Conservation (phyloP, 2,888 invertebrate genomes). For the Sinodicranocentrus sp. region DNA sequence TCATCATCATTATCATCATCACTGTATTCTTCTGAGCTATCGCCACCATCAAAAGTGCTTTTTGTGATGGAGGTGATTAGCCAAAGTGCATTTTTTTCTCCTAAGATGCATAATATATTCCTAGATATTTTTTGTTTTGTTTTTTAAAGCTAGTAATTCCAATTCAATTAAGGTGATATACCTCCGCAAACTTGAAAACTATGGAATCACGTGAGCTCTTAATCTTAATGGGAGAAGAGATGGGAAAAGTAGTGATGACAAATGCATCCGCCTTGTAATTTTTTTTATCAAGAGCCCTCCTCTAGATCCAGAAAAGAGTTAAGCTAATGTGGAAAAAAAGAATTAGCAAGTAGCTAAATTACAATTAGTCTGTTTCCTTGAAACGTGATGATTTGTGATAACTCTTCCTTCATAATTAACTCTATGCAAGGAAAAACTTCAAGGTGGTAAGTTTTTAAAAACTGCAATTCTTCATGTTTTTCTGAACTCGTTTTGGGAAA, state of each 20-base stretch:
- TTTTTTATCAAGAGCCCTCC: too few relatives aligned
- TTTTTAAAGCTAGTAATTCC: neutral
- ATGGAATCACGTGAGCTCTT: neutral
- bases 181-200: neutral
- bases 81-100: neutral
- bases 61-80: neutral
- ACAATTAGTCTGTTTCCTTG: too few relatives aligned
- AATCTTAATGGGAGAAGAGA: neutral
- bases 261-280: conserved; percentile 23
- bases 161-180: neutral
- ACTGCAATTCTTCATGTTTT: too few relatives aligned
- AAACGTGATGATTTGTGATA: too few relatives aligned
- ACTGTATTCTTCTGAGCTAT: neutral
- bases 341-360: too few relatives aligned
- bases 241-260: conserved; percentile 17
- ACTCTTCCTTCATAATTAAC: too few relatives aligned
- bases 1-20: neutral
- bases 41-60: neutral
- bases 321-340: too few relatives aligned
- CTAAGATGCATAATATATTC: neutral
- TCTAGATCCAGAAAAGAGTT: too few relatives aligned
- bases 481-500: too few relatives aligned
- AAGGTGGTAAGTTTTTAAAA: too few relatives aligned
- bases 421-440: too few relatives aligned
- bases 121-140: too few relatives aligned